These are phyloP conservation scores for Nephrotoma guestfalica DNA, from an alignment of 2,888 invertebrate genomes.

Conservation along the genomic window DNA sequence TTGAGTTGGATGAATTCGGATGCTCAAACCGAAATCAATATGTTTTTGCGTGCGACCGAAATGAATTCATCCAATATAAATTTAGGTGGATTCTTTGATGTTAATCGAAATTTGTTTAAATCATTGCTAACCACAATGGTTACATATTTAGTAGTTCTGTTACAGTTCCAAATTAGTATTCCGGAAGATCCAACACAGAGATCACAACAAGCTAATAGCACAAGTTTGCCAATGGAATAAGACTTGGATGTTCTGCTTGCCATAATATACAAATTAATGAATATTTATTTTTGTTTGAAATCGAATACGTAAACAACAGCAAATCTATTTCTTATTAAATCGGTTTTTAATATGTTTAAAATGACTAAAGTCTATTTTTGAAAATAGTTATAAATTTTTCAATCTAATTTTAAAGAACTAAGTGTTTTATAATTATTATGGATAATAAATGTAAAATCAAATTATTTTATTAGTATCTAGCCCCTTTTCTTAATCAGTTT, in stretches of 20 bases:
- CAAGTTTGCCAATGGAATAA: background rate
- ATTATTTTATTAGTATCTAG: too few relatives aligned
- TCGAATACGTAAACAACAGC: background rate
- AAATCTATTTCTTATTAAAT: too few relatives aligned
- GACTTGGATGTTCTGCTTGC: background rate
- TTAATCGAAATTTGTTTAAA: conserved; percentile 56
- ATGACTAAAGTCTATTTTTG: too few relatives aligned
- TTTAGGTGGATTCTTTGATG: conserved; percentile 57
- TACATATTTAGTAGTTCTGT: conserved; percentile 55
- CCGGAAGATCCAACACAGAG: conserved; percentile 36
- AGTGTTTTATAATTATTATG: too few relatives aligned
- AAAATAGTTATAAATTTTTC: too few relatives aligned
- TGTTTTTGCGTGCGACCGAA: conserved; percentile 60
- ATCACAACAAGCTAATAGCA: background rate
- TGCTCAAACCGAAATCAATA: conserved; percentile 60
- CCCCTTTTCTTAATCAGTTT: too few relatives aligned
- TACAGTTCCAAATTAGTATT: conserved; percentile 64
- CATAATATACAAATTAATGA: background rate
- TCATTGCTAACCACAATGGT: conserved; percentile 62
- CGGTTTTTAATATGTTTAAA: too few relatives aligned
- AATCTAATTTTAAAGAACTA: too few relatives aligned
- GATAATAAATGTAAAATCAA: too few relatives aligned
- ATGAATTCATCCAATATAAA: conserved; percentile 63
- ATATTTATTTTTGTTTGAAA: background rate
- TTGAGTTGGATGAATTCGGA: conserved; percentile 63